phyloP scores from a whole-genome alignment of 2,797 vertebrate species.

The Gadopsis marmoratus region DNA sequence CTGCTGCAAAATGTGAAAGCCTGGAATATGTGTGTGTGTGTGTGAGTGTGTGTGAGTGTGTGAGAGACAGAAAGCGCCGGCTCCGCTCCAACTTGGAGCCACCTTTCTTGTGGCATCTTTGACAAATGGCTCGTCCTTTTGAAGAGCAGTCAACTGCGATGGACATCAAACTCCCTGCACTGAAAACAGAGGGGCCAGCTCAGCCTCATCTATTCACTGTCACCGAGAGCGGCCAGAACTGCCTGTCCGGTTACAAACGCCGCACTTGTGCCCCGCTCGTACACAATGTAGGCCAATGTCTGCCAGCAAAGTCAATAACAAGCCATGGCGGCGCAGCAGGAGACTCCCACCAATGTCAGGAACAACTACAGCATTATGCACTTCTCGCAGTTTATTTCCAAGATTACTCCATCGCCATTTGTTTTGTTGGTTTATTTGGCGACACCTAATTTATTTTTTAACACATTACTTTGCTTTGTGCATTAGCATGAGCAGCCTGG shows the following conservation, averaged over 20 bases:
- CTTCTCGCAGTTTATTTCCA: slow-evolving; percentile 6
- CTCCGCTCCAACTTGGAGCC: slow-evolving; percentile 65
- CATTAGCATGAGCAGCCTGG: neutral
- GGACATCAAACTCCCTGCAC: slow-evolving; percentile 78
- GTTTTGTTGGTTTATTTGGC: slow-evolving; percentile 13
- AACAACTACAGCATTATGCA: slow-evolving; percentile 9
- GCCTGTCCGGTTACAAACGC: slow-evolving; percentile 55
- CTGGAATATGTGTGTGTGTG: slow-evolving; percentile 38
- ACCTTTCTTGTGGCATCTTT: slow-evolving; percentile 78
- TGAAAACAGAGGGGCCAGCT: slow-evolving; percentile 77
- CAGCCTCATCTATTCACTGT: slow-evolving; percentile 72
- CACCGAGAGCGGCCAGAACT: slow-evolving; percentile 51
- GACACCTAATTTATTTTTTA: neutral
- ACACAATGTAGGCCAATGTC: slow-evolving; percentile 58
- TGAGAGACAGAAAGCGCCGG: slow-evolving; percentile 38
- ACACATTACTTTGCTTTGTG: neutral
- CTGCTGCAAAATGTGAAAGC: slow-evolving; percentile 69
- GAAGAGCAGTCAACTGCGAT: slow-evolving; percentile 84
- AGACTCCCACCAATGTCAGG: slow-evolving; percentile 46
- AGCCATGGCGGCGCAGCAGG: slow-evolving; percentile 49
- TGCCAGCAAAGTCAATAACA: slow-evolving; percentile 62
- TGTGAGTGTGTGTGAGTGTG: slow-evolving; percentile 34
- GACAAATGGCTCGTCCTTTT: slow-evolving; percentile 84
- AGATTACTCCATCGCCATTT: neutral
- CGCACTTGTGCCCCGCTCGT: slow-evolving; percentile 51